A percentile compares a stretch with the other conserved stretches of the same genome.
phyloP scores from a whole-genome alignment of 2,797 vertebrate species.

The Sphenopsis melanotis region DNA sequence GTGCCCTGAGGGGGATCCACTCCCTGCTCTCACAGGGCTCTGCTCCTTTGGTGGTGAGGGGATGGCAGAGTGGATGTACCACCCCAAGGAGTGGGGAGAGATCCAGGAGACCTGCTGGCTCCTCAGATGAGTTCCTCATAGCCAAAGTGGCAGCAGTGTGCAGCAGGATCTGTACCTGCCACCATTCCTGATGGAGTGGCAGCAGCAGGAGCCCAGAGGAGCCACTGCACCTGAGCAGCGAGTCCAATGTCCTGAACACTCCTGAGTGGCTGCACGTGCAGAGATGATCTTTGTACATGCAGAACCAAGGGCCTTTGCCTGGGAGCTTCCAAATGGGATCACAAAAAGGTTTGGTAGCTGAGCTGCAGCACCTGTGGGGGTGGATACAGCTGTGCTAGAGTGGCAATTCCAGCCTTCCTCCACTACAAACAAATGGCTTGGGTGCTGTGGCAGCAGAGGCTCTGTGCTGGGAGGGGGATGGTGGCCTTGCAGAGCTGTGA shows the following conservation, averaged over 20 bases:
- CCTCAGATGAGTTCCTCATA: not conserved
- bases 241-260: accelerated
- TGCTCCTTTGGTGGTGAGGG: not conserved
- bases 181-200: not conserved
- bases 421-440: not conserved
- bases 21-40: not conserved
- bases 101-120: not conserved
- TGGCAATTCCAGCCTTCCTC: not conserved
- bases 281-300: accelerated
- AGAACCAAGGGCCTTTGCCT: not conserved
- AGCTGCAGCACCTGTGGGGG: not conserved
- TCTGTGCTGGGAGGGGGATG: constrained; percentile 50
- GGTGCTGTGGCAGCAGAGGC: constrained; percentile 34
- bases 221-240: accelerated
- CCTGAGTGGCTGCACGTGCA: not conserved
- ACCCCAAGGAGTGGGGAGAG: not conserved
- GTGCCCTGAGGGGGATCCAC: not conserved
- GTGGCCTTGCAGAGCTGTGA: not conserved
- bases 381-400: not conserved
- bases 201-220: not conserved
- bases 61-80: not conserved
- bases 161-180: not conserved
- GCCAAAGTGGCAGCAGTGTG: accelerated
- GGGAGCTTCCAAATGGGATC: not conserved
- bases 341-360: not conserved